These are phyloP conservation scores for Crocallis elinguaria DNA, from an alignment of 2,888 invertebrate genomes.

Conservation along the genomic window DNA sequence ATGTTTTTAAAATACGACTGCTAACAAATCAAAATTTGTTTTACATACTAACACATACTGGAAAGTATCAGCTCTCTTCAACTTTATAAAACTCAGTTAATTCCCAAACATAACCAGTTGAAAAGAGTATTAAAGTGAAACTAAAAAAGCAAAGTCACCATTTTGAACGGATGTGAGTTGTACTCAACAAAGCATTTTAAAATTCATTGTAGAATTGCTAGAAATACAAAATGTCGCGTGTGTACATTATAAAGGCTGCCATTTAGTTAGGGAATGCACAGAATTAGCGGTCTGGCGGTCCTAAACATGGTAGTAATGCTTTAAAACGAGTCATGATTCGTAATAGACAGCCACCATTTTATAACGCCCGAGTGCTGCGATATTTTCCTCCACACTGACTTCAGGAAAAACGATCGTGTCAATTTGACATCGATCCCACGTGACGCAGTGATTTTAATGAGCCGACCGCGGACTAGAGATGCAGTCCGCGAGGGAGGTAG, in stretches of 20 bases:
- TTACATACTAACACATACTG: neutral
- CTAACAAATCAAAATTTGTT: too few relatives aligned
- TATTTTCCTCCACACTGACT: slow-evolving; percentile 82
- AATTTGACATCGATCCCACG: slow-evolving; percentile 90
- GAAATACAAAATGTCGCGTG: slow-evolving; percentile 55
- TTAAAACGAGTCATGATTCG: slow-evolving; percentile 70
- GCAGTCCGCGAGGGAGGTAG: slow-evolving; percentile 87
- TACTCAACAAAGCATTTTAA: slow-evolving; percentile 77
- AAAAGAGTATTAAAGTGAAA: slow-evolving; percentile 36
- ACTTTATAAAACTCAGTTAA: neutral
- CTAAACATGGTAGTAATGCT: slow-evolving; percentile 64
- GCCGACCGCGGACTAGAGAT: slow-evolving; percentile 86
- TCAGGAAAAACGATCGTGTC: slow-evolving; percentile 84
- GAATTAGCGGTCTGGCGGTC: slow-evolving; percentile 46
- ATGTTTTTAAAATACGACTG: slow-evolving; percentile 7
- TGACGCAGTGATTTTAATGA: slow-evolving; percentile 89
- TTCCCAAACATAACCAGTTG: neutral
- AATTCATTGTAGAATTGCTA: slow-evolving; percentile 52
- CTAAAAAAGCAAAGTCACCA: slow-evolving; percentile 85
- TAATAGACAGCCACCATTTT: slow-evolving; percentile 84
- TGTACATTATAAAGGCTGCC: slow-evolving; percentile 47
- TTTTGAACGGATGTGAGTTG: slow-evolving; percentile 86
- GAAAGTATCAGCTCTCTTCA: neutral
- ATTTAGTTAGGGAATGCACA: slow-evolving; percentile 53
- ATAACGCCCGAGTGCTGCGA: slow-evolving; percentile 82